A percentile compares a stretch with the other conserved stretches of the same genome.
Evolutionary conservation across 2,113 vertebrate species (phyloP).

Genomic region (Nestor notabilis): DNA sequence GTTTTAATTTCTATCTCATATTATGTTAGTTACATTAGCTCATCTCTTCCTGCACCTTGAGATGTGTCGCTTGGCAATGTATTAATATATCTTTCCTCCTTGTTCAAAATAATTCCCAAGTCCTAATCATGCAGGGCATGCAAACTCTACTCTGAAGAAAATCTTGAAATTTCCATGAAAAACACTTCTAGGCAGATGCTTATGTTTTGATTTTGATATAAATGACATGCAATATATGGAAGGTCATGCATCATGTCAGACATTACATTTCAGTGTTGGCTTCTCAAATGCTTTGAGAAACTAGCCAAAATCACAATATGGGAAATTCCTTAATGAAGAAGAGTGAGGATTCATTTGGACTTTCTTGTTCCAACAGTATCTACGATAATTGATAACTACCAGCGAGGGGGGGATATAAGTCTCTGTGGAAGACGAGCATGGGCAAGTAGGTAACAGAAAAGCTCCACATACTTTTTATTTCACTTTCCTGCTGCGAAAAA

Average conservation of each 20-base stretch:
- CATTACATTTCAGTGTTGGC: background rate
- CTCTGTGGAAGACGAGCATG: background rate
- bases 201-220: background rate
- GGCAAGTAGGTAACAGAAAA: background rate
- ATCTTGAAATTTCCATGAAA: background rate
- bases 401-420: background rate
- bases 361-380: background rate
- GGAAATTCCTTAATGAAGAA: background rate
- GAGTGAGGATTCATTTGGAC: background rate
- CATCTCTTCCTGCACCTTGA: background rate
- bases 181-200: background rate
- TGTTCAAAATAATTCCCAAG: background rate
- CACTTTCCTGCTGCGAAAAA: background rate
- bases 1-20: background rate
- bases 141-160: background rate
- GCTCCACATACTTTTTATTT: background rate
- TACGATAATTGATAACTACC: background rate
- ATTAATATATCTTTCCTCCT: background rate
- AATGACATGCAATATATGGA: background rate
- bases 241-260: background rate
- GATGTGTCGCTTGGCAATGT: background rate
- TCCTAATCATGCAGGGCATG: background rate
- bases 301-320: background rate
- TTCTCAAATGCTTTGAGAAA: background rate
- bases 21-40: background rate